Conservation (phyloP, 2,113 vertebrate genomes). For the Cervus canadensis region DNA sequence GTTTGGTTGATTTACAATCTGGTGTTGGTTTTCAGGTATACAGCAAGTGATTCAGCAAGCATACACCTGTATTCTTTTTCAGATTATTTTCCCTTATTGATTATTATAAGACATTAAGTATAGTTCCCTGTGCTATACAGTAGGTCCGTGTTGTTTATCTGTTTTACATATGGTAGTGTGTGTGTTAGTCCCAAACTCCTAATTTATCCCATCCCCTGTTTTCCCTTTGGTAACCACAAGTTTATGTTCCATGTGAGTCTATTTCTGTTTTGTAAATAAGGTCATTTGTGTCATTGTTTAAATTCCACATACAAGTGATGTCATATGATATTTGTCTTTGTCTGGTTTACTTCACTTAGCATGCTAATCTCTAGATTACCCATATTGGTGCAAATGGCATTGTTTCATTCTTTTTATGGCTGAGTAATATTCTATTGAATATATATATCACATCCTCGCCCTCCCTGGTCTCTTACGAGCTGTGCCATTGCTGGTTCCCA, state of each 20-base stretch:
- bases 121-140: background rate
- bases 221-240: background rate
- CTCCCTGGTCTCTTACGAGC: background rate
- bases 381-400: background rate
- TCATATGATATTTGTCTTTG: background rate
- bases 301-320: background rate
- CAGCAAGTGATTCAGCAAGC: background rate
- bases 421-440: background rate
- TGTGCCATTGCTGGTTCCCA: background rate
- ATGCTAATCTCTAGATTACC: background rate
- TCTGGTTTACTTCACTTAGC: background rate
- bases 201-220: background rate
- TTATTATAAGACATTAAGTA: background rate
- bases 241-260: background rate
- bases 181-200: background rate
- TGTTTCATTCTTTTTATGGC: background rate
- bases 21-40: background rate
- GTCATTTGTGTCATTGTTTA: background rate
- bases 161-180: background rate
- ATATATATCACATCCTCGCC: background rate
- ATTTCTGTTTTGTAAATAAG: background rate
- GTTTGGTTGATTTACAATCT: background rate
- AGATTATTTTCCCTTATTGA: background rate
- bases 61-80: background rate
- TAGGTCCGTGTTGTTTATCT: background rate